Percentiles rank a stretch among this genome's conserved stretches.
Conservation (phyloP, 2,797 vertebrate species). For the Phoeniculus purpureus region DNA sequence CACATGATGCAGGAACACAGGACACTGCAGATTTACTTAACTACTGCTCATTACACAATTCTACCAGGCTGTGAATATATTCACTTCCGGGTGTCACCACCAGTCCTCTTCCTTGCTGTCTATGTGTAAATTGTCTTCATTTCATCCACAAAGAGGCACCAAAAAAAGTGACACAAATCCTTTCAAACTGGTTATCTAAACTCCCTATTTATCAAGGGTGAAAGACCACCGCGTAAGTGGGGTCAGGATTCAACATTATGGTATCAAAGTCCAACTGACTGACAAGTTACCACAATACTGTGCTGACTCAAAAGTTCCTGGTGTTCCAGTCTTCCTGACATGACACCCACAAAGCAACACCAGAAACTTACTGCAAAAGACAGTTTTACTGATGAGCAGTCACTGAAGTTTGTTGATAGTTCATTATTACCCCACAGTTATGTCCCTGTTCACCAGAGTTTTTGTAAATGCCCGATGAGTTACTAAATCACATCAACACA, state of each 20-base stretch:
- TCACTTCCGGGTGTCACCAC: neutral
- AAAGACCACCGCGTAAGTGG: neutral
- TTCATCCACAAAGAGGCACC: neutral
- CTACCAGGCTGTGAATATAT: neutral
- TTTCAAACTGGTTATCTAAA: neutral
- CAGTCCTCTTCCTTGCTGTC: neutral
- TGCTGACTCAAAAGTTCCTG: neutral
- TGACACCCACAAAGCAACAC: neutral
- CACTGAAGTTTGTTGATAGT: neutral
- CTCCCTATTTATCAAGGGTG: neutral
- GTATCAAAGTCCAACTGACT: neutral
- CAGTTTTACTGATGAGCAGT: neutral
- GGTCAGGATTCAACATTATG: neutral
- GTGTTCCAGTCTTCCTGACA: neutral
- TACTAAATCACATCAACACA: neutral
- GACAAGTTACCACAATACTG: neutral
- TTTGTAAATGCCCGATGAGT: neutral
- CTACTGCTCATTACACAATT: neutral
- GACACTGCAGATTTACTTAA: neutral
- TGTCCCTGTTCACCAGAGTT: neutral
- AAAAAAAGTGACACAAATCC: neutral
- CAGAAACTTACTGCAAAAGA: neutral
- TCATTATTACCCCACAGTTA: neutral
- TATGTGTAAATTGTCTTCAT: neutral
- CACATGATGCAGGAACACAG: neutral